Conservation (phyloP, 2,797 vertebrate genomes). For the Remorina albescens region DNA sequence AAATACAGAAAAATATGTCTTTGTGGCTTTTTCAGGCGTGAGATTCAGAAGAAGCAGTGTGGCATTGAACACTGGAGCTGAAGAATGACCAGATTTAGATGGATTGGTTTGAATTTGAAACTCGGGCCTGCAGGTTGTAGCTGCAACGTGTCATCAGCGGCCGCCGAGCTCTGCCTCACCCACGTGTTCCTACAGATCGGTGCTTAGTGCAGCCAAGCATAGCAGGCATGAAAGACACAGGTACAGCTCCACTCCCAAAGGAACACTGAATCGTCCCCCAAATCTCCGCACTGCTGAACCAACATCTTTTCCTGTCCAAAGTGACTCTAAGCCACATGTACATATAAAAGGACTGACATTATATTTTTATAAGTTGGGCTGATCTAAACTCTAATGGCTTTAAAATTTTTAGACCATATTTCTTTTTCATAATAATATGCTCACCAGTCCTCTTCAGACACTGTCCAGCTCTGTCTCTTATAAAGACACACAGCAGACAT, state of each 20-base stretch:
- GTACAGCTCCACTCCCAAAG: slow-evolving; percentile 51
- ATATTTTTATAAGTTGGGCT: not conserved
- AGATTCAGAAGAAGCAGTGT: not conserved
- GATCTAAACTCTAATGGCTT: not conserved
- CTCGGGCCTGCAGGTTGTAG: slow-evolving; percentile 7
- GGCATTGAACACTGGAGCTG: not conserved
- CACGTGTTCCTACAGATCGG: slow-evolving; percentile 55
- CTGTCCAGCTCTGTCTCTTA: not conserved
- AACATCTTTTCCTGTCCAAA: slow-evolving; percentile 30
- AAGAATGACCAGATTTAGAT: not conserved
- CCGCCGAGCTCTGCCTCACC: slow-evolving; percentile 12
- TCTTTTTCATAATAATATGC: not conserved
- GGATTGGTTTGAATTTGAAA: not conserved
- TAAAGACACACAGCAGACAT: not conserved
- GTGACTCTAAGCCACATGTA: slow-evolving; percentile 26
- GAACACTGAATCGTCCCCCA: slow-evolving; percentile 26
- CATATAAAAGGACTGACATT: slow-evolving; percentile 12
- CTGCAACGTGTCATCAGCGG: slow-evolving; percentile 26
- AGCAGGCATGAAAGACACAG: slow-evolving; percentile 55
- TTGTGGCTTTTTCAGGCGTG: not conserved
- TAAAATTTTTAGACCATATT: slow-evolving; percentile 1
- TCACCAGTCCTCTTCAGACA: too few relatives aligned
- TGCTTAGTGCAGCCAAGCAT: slow-evolving; percentile 62
- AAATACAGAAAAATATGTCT: slow-evolving; percentile 2
- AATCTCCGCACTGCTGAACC: slow-evolving; percentile 39